Conservation (phyloP, 2,888 invertebrate species). For the Papilio gigon region DNA sequence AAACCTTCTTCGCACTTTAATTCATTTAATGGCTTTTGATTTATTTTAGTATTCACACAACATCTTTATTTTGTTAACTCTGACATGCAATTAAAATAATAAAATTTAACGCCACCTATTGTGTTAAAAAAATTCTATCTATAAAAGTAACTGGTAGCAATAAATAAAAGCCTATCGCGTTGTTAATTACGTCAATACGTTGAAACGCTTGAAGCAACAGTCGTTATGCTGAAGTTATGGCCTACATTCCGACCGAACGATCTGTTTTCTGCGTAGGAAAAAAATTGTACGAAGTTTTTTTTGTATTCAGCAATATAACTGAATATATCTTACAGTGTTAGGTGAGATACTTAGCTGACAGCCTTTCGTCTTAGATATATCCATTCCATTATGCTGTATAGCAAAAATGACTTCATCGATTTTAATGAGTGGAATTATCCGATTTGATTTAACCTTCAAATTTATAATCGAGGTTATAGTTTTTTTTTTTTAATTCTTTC, state of each 20-base stretch:
- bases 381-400: too few species aligned
- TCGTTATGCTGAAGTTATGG: conserved; percentile 2
- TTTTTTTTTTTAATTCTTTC: too few species aligned
- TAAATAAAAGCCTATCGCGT: conserved; percentile 18
- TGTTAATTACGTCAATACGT: conserved; percentile 13
- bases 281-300: not conserved
- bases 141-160: not conserved
- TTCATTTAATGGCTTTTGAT: not conserved
- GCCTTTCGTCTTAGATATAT: too few species aligned
- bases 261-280: not conserved
- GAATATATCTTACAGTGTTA: too few species aligned
- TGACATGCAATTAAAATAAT: not conserved
- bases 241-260: not conserved
- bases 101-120: not conserved
- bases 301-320: too few species aligned
- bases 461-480: too few species aligned
- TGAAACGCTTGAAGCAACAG: conserved; percentile 11
- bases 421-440: too few species aligned
- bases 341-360: too few species aligned
- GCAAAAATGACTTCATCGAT: too few species aligned
- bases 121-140: not conserved
- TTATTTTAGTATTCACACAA: not conserved
- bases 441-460: too few species aligned
- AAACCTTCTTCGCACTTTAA: not conserved
- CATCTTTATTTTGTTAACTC: not conserved